Conservation (phyloP, 2,888 invertebrate genomes). For the Parelbella ahira region DNA sequence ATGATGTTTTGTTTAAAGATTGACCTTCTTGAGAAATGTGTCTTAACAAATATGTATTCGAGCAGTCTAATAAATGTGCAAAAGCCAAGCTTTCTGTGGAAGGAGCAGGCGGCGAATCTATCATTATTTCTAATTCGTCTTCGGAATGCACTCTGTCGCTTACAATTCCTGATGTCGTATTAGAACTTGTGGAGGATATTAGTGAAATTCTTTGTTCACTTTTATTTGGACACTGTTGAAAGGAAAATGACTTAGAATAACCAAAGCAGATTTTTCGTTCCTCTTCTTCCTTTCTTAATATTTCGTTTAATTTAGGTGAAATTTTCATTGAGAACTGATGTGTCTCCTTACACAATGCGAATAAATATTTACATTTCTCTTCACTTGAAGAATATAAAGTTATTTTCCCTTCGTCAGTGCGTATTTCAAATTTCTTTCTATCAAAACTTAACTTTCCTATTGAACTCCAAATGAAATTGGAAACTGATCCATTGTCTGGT, state of each 20-base stretch:
- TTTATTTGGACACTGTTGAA: slow-evolving; percentile 82
- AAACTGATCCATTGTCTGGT: slow-evolving; percentile 84
- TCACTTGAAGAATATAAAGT: slow-evolving; percentile 95
- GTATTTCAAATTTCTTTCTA: slow-evolving; percentile 98
- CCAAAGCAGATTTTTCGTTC: slow-evolving; percentile 85
- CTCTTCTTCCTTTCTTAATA: slow-evolving; percentile 90
- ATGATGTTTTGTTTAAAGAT: slow-evolving; percentile 57
- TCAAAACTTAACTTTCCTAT: slow-evolving; percentile 98
- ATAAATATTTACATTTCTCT: slow-evolving; percentile 94
- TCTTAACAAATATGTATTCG: slow-evolving; percentile 66
- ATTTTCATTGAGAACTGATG: slow-evolving; percentile 98
- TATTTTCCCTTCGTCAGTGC: slow-evolving; percentile 92
- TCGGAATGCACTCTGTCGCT: slow-evolving; percentile 97
- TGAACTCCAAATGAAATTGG: slow-evolving; percentile 96
- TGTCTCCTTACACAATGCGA: slow-evolving; percentile 93
- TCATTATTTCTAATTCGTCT: slow-evolving; percentile 95
- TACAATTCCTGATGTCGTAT: slow-evolving; percentile 97
- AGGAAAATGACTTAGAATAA: slow-evolving; percentile 83
- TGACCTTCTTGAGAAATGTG: slow-evolving; percentile 50
- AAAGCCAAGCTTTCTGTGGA: slow-evolving; percentile 92
- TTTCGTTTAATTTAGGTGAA: slow-evolving; percentile 90
- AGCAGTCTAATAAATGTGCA: slow-evolving; percentile 86
- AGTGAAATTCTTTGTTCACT: slow-evolving; percentile 92
- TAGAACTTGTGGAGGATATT: slow-evolving; percentile 96
- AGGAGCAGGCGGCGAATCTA: slow-evolving; percentile 90